Base-by-base conservation (phyloP, 2,113 vertebrate genomes). In the Pseudopipra pipra region DNA sequence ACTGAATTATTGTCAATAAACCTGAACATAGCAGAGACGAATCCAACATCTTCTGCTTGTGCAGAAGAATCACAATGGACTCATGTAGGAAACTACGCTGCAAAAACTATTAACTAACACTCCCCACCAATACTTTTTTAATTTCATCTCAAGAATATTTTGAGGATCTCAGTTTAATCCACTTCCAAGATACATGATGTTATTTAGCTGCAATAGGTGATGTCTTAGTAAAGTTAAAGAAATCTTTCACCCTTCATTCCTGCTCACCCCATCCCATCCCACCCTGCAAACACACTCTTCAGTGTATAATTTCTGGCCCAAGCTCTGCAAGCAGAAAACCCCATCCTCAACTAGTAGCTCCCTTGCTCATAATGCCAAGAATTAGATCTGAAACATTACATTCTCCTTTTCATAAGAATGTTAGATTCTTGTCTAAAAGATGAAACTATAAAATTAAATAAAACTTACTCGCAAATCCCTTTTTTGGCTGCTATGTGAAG, bases 401-500 rank as follows among this genome's bases (percentile, higher is more conserved):
- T 33, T 77, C 27, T 74, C 44, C 28, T 70, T 75, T 70, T 65
- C 8, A 21, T 63, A 56, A 35, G 24, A 52, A 70, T 37, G 56
- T 21, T n/a, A 16, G 8, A 74, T 62, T 81, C 21, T 65, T 68
- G 16, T 68, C 39, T 71, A 25, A 79, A 80, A 91, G 18, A 20
- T 6, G 16, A 84, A 85, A 75, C 24, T n/a, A 41, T 15, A 37
- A 80, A 84, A 43, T 17, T 3, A 75, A 52, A 6, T 62, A 74
- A 65, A 75, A 96, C 99, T 98, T 98, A 99, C 99, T 95, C 96
- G 77, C 98, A 97, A 94, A 97, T 98, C 77, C 99, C 99, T 87
- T 97, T 98, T 93, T 98, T 98, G 63, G 99, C 97, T 21, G 99
- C 99, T 6, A 99, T 85, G 75, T 99, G 99, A 72, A 99, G 98